Percentiles rank a stretch among this genome's conserved stretches.
Conservation (phyloP, 2,797 vertebrate species). For the Syngnathus acus region DNA sequence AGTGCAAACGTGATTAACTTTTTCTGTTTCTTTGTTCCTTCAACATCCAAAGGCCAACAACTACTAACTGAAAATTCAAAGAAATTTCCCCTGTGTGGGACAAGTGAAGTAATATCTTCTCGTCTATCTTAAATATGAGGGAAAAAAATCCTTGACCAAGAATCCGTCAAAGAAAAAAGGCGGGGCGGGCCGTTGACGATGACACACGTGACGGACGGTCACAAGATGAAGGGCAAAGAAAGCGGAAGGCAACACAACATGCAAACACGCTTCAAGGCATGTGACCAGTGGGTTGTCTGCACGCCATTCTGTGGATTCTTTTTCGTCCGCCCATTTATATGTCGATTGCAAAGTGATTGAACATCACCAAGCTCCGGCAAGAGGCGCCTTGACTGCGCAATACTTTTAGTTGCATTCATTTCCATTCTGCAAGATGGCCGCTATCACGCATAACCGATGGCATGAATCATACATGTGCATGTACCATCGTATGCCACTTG, state of each 20-base stretch:
- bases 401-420: too few relatives aligned
- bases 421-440: too few relatives aligned
- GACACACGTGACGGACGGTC: not conserved
- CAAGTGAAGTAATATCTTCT: too few relatives aligned
- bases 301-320: not conserved
- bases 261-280: not conserved
- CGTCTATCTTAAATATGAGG: too few relatives aligned
- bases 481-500: too few relatives aligned
- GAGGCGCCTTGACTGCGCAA: too few relatives aligned
- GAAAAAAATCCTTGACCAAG: not conserved
- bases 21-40: not conserved
- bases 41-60: not conserved
- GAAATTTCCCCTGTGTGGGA: too few relatives aligned
- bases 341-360: too few relatives aligned
- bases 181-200: not conserved
- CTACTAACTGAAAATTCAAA: not conserved
- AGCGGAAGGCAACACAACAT: not conserved
- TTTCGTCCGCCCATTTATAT: too few relatives aligned
- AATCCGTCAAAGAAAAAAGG: not conserved
- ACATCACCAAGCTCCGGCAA: too few relatives aligned
- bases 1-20: not conserved
- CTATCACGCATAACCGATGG: too few relatives aligned
- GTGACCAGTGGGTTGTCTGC: not conserved
- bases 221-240: not conserved
- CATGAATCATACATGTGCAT: too few relatives aligned